These are phyloP conservation scores for Varroa destructor DNA, from an alignment of 1,140 invertebrate species.

Conservation along the genomic window DNA sequence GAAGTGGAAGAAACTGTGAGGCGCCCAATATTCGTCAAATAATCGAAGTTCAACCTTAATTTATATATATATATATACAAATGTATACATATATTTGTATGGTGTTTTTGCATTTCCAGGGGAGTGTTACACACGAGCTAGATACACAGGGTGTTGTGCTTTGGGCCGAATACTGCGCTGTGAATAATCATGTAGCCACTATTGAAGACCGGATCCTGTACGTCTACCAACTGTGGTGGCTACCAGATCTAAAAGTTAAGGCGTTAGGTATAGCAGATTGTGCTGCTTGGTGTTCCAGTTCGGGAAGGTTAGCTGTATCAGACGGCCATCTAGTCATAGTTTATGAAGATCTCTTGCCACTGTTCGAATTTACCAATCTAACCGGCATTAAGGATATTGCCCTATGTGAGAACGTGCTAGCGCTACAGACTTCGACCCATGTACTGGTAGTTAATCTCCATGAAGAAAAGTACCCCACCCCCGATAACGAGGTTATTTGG, in stretches of 20 bases:
- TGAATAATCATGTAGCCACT: conserved; percentile 17
- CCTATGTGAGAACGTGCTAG: conserved; percentile 1
- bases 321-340: neutral
- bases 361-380: neutral
- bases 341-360: conserved; percentile 3
- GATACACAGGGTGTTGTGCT: neutral
- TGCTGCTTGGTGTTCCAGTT: neutral
- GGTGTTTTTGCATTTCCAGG: neutral
- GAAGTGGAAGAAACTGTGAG: no score
- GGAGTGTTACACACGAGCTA: neutral
- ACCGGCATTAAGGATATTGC: neutral
- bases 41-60: no score
- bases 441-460: neutral
- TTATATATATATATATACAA: no score
- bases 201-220: neutral
- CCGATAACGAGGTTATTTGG: conserved; percentile 8
- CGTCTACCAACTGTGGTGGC: conserved; percentile 17
- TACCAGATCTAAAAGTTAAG: neutral
- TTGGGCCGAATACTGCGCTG: neutral
- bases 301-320: neutral
- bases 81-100: no score
- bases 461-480: neutral
- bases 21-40: no score
- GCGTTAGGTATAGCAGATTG: neutral
- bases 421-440: neutral